These are phyloP conservation scores for Sorex maritimensis DNA, from an alignment of 2,797 vertebrate species.

Conservation along the genomic window DNA sequence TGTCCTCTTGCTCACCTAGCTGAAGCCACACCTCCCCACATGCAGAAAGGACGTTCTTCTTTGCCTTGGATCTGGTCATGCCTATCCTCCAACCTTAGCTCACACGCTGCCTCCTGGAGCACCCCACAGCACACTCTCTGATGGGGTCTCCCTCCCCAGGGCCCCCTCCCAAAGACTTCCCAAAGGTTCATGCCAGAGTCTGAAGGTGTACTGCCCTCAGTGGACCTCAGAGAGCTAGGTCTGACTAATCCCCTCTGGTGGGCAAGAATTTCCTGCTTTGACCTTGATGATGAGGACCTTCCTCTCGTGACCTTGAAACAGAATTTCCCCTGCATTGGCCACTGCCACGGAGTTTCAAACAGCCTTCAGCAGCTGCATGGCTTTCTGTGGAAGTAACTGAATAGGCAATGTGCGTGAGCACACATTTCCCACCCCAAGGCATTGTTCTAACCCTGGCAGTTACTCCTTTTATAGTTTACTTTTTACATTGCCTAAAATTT, in stretches of 20 bases:
- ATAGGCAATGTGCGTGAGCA: background rate
- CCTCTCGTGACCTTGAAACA: background rate
- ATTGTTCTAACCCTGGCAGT: background rate
- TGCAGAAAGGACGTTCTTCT: background rate
- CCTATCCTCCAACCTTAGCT: background rate
- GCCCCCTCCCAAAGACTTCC: background rate
- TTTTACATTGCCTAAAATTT: background rate
- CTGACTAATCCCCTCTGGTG: too few relatives aligned
- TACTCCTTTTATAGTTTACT: background rate
- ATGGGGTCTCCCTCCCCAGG: background rate
- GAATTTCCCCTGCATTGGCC: background rate
- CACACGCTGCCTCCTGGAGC: background rate
- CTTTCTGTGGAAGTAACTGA: background rate
- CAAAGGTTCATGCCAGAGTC: accelerated
- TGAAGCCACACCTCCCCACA: too few relatives aligned
- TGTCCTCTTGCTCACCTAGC: accelerated
- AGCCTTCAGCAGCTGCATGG: background rate
- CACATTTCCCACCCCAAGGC: background rate
- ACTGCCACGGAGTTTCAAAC: background rate
- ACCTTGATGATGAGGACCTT: too few relatives aligned
- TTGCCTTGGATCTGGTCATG: background rate
- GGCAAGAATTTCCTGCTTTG: too few relatives aligned
- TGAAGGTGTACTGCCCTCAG: too few relatives aligned
- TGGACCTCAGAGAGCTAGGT: too few relatives aligned
- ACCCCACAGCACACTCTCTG: background rate